Evolutionary conservation across 2,888 invertebrate species (phyloP), one percentile per base, ranked within the genome.

Genomic region (Habrosyne pyritoides): DNA sequence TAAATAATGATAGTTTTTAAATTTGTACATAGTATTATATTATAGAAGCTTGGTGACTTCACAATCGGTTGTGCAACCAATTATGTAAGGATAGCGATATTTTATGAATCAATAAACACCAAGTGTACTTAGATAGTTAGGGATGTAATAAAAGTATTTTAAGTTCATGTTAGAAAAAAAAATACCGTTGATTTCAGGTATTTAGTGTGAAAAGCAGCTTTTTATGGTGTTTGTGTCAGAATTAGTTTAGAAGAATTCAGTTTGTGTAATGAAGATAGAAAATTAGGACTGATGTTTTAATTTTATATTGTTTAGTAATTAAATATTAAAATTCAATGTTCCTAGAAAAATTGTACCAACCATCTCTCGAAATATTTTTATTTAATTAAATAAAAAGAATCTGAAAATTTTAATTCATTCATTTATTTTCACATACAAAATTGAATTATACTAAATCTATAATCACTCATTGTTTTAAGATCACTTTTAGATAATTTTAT

Each of bases 21-120:
- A 21, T 47, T 74, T 59, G 56, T 59, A 64, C 46, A 63, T 72
- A 69, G 65, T 67, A 66, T 61, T 71, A 66, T 69, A 63, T 30
- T 60, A 61, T 46, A 49, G 18, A 36, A 49, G 6, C 36, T 12
- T 14, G 36, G 14, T 5, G 36, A 36, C 36, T 36, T 30, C 30
- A 30, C 10, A 1, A 30, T 33, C 12, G n/a, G 33, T 33, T 33
- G n/a, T 33, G n/a, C 8, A 42, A 18, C 8, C 42, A 18, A 18
- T n/a, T 42, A 18, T n/a, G 42, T 42, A 42, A 42, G 42, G 1
- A 18, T 42, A 42, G 42, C 18, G 42, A 42, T 42, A 42, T 42
- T 18, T 42, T 14, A 42, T 18, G 8, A 18, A 18, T 0, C 18
- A 8, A 42, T 18, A 42, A 42, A 8, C 18, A 14, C 42, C 14